Conservation (phyloP, 2,888 invertebrate species). For the Abrostola triplasia region DNA sequence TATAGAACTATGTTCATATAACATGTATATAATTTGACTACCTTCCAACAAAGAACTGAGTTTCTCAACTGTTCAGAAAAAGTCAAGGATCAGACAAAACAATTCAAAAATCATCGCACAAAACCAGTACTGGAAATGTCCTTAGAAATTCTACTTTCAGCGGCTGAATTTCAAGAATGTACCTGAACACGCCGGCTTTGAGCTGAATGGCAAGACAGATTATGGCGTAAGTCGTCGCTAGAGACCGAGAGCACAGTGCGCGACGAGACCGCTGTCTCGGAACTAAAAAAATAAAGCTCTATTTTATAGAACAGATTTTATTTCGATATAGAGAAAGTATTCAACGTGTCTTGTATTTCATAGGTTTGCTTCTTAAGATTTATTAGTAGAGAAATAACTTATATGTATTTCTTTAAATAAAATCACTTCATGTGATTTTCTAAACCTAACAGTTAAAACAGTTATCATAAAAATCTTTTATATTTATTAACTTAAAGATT, state of each 20-base stretch:
- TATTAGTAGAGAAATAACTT: too few species aligned
- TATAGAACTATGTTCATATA: neutral
- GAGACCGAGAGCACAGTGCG: slow-evolving; percentile 58
- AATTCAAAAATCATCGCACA: slow-evolving; percentile 47
- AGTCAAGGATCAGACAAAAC: slow-evolving; percentile 23
- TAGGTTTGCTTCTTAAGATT: too few species aligned
- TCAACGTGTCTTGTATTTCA: too few species aligned
- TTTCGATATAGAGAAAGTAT: slow-evolving; percentile 5
- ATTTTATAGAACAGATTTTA: slow-evolving; percentile 11
- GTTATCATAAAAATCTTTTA: too few species aligned
- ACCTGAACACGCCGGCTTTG: slow-evolving; percentile 62
- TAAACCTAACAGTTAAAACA: too few species aligned
- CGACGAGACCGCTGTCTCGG: slow-evolving; percentile 14
- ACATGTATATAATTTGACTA: neutral
- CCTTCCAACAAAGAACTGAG: neutral
- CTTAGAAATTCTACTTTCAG: slow-evolving; percentile 55
- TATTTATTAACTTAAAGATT: too few species aligned
- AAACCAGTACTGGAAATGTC: slow-evolving; percentile 57
- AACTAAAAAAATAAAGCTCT: slow-evolving; percentile 30
- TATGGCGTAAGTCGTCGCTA: slow-evolving; percentile 64
- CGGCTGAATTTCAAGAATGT: slow-evolving; percentile 64
- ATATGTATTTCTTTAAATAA: too few species aligned
- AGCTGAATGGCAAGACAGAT: slow-evolving; percentile 68
- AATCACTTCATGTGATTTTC: too few species aligned
- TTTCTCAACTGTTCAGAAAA: neutral